phyloP scores from a whole-genome alignment of 2,888 invertebrate species.

The Thumatha senex region DNA sequence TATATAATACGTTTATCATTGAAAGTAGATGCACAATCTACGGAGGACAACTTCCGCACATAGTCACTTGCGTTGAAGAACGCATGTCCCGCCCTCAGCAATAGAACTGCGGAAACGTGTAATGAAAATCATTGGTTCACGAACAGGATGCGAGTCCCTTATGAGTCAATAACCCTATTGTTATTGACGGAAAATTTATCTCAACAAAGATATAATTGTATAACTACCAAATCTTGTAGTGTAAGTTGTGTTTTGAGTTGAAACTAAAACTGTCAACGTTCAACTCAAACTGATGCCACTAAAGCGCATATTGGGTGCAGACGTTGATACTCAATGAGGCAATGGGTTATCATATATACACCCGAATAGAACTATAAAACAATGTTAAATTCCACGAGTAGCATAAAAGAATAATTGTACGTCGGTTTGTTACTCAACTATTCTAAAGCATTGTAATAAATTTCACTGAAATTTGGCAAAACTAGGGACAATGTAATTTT shows the following conservation, averaged over 20 bases:
- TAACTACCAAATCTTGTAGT: neutral
- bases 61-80: constrained; percentile 45
- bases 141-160: constrained; percentile 21
- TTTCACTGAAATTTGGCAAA: no score
- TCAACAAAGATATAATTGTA: neutral
- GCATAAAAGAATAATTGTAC: no score
- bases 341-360: no score
- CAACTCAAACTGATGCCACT: no score
- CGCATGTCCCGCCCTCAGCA: constrained; percentile 38
- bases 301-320: no score
- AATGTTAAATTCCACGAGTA: no score
- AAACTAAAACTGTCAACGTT: no score
- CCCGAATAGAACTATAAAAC: no score
- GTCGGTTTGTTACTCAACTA: no score
- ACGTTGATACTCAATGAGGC: no score
- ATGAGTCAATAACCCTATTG: constrained; percentile 15
- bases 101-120: constrained; percentile 33
- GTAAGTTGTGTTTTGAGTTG: neutral
- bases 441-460: no score
- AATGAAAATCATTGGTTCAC: constrained; percentile 27
- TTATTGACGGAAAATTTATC: neutral
- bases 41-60: constrained; percentile 56
- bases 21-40: constrained; percentile 29
- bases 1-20: constrained; percentile 25
- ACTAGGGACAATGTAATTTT: no score